Percentiles rank a stretch among this genome's conserved stretches.
Conservation (phyloP, 2,113 vertebrate species). For the Diglossa brunneiventris region DNA sequence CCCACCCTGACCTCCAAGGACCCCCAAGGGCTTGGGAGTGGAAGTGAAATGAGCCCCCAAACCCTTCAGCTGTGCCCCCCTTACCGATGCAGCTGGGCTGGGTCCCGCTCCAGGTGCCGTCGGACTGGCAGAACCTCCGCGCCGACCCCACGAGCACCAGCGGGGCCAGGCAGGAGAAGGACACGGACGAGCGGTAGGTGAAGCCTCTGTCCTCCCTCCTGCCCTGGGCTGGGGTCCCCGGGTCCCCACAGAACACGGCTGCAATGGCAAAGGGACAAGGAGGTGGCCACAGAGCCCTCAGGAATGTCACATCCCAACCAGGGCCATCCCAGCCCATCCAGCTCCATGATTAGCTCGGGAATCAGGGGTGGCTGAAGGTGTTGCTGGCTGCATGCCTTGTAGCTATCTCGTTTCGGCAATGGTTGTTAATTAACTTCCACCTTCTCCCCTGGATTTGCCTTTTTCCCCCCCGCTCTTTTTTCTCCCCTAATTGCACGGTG, state of each 20-base stretch:
- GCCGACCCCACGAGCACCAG: slow-evolving; percentile 91
- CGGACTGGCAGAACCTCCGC: slow-evolving; percentile 91
- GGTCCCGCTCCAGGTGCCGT: slow-evolving; percentile 93
- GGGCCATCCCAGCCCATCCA: fast-evolving
- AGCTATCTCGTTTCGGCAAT: neutral
- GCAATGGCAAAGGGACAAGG: neutral
- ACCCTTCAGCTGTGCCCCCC: fast-evolving
- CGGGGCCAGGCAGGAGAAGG: slow-evolving; percentile 87
- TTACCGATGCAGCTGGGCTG: slow-evolving; percentile 97
- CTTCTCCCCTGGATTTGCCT: neutral
- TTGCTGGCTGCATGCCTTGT: neutral
- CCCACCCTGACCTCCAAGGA: neutral
- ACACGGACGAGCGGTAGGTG: slow-evolving; percentile 92
- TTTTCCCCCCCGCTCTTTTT: neutral
- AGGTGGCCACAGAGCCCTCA: fast-evolving
- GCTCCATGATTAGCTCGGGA: neutral
- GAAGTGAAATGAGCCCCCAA: fast-evolving
- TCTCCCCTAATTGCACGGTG: slow-evolving; percentile 3
- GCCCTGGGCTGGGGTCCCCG: slow-evolving; percentile 86
- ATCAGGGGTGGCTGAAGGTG: neutral
- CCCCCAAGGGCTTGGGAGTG: fast-evolving
- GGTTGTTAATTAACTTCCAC: slow-evolving; percentile 34
- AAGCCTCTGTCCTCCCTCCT: slow-evolving; percentile 91
- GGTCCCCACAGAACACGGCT: slow-evolving; percentile 98
- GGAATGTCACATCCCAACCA: fast-evolving